Conservation (phyloP, 2,113 vertebrate species). For the Seriola quinqueradiata region DNA sequence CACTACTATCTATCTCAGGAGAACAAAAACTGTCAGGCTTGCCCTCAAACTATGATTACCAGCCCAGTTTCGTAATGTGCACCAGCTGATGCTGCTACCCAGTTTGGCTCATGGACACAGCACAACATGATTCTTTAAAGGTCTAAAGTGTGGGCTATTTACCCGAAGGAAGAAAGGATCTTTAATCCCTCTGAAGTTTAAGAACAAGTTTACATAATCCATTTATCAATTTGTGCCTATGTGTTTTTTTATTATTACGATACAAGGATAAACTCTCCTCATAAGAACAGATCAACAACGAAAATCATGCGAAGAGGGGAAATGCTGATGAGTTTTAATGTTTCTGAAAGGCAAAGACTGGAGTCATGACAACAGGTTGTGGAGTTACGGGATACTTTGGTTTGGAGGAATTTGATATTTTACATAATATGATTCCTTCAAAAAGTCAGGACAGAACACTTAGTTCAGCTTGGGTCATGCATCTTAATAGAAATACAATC, state of each 20-base stretch:
- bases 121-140: slow-evolving; percentile 33
- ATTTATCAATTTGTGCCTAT: slow-evolving; percentile 26
- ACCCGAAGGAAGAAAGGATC: slow-evolving; percentile 19
- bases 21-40: slow-evolving; percentile 45
- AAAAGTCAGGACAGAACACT: background rate
- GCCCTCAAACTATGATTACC: slow-evolving; percentile 59
- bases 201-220: slow-evolving; percentile 34
- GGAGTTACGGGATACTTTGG: slow-evolving; percentile 15
- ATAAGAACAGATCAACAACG: slow-evolving; percentile 26
- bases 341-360: background rate
- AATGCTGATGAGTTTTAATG: slow-evolving; percentile 21
- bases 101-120: slow-evolving; percentile 47
- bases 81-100: slow-evolving; percentile 53
- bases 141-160: slow-evolving; percentile 24
- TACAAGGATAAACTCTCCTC: slow-evolving; percentile 21
- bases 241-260: background rate
- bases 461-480: background rate
- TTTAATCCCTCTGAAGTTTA: slow-evolving; percentile 28
- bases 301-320: background rate
- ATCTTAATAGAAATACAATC: background rate
- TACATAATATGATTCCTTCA: slow-evolving; percentile 3
- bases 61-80: slow-evolving; percentile 45
- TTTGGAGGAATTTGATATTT: slow-evolving; percentile 9
- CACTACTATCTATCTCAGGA: slow-evolving; percentile 46
- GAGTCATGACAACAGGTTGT: slow-evolving; percentile 13